These are phyloP conservation scores for Drosophila histrio DNA, from an alignment of 2,888 invertebrate species.

Conservation along the genomic window DNA sequence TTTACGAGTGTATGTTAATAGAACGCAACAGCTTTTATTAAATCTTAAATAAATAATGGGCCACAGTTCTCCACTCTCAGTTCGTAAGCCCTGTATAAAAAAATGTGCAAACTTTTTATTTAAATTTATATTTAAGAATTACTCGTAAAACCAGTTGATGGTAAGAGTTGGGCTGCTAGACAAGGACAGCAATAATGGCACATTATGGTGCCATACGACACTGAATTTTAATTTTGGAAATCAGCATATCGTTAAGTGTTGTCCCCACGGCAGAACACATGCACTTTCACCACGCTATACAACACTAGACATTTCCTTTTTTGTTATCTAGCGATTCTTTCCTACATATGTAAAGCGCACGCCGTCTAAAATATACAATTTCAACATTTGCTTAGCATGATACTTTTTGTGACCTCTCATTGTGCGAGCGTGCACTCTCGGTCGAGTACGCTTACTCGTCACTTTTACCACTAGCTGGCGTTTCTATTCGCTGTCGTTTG, in stretches of 20 bases:
- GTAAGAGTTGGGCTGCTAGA: constrained; percentile 26
- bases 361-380: constrained; percentile 33
- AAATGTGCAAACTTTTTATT: not conserved
- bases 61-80: not conserved
- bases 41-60: constrained; percentile 39
- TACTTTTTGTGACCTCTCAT: constrained; percentile 16
- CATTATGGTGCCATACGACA: constrained; percentile 25
- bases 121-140: not conserved
- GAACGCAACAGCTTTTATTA: constrained; percentile 33
- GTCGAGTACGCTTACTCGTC: constrained; percentile 48
- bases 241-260: constrained; percentile 21
- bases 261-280: constrained; percentile 39
- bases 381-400: constrained; percentile 63
- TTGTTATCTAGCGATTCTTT: constrained; percentile 55
- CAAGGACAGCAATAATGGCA: constrained; percentile 45
- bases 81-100: not conserved
- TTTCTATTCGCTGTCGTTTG: constrained; percentile 44
- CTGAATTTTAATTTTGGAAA: constrained; percentile 33
- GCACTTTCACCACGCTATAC: constrained; percentile 29
- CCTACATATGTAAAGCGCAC: constrained; percentile 21
- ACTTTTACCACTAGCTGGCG: constrained; percentile 27
- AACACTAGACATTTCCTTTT: constrained; percentile 54
- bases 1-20: constrained; percentile 40
- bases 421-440: constrained; percentile 43
- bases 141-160: not conserved